Base-by-base conservation (phyloP, 2,797 vertebrate genomes). In the Champsocephalus esox region DNA sequence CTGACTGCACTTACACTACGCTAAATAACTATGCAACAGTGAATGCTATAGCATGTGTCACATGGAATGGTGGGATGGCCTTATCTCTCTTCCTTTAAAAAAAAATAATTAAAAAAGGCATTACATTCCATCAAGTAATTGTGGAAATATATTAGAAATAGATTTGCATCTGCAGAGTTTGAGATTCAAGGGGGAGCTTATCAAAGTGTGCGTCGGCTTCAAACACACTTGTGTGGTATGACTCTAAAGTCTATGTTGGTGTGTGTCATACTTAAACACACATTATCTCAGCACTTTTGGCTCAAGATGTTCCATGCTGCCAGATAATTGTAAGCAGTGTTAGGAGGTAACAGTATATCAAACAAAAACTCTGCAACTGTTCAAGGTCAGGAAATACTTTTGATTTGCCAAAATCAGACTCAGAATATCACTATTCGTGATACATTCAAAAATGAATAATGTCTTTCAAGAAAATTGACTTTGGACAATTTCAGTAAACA, bases 261-360 rank as follows among this genome's bases (percentile, higher is more conserved):
- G 57, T 75, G 51, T 51, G 57, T 75, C 34, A 57, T 38, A 51
- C 19, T 34, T 34, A 24, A 69, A 13, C 50, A 41, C 14, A 66
- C 1, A n/a, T 56, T 56, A 28, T 45, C n/a, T 56, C 12, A 73
- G 54, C 13, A 7, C 12, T 19, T 12, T 45, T 17, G 12, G 51
- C 13, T 16, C 50, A 34, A 44, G 4, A 44, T 50, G 38, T 52
- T 73, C 19, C 19, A 34, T 32, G 10, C 6, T 45, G 51, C 19
- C 16, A 50, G 38, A 16, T 52, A 2, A 17, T 70, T 62, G 46
- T 11, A 56, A 49, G 1, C 56, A 19, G 24, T 10, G n/a, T 11
- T 9, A 54, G 32, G 4, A 14, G 48, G 51, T 63, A 11, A 6
- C n/a, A 11, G 14, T 0, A 9, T 24, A 13, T 44, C 32, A 64